Base-by-base conservation (phyloP, 2,113 vertebrate species). In the Noctilio leporinus region DNA sequence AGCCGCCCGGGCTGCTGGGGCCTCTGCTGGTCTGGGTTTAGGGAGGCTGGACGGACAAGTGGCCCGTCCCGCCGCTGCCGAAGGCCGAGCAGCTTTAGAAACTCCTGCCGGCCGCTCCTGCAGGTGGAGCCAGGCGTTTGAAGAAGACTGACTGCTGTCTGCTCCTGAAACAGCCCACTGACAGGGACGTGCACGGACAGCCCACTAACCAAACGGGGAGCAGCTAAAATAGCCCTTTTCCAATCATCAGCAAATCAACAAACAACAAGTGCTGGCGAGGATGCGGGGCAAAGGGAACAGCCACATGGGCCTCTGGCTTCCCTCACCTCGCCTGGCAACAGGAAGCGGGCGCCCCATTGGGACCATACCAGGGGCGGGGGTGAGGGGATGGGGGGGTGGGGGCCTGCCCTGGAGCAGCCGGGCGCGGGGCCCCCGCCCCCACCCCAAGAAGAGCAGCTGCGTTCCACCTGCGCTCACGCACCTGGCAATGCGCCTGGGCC, bases 161-260 rank as follows among this genome's bases (percentile, higher is more conserved):
- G 90, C 38, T 95, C 96, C 91, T 47, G 43, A 97, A 96, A 97
- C 86, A 97, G 85, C 86, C 91, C 43, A 64, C 47, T 19, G 30
- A 17, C 55, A 78, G 55, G 12, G 47, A 80, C 22, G 26, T 45
- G 35, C 33, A 15, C 0, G 20, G 84, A 20, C 10, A 85, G 86
- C 24, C 59, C 91, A 64, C 57, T 78, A 94, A 70, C 86, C 75
- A 35, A 53, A 65, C 65, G 75, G 88, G 59, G 0, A 8, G 70
- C 10, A 8, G 30, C 86, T 97, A 94, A 96, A 93, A 96, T 83
- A 97, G 86, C 14, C 22, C 20, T 6, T 6, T 11, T 73, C 80
- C 69, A n/a, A 0, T n/a, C n/a, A n/a, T n/a, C n/a, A n/a, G n/a
- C n/a, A n/a, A n/a, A n/a, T n/a, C n/a, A n/a, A n/a, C n/a, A n/a